These are phyloP conservation scores for Buphagus erythrorhynchus DNA, from an alignment of 2,797 vertebrate species.

Conservation along the genomic window DNA sequence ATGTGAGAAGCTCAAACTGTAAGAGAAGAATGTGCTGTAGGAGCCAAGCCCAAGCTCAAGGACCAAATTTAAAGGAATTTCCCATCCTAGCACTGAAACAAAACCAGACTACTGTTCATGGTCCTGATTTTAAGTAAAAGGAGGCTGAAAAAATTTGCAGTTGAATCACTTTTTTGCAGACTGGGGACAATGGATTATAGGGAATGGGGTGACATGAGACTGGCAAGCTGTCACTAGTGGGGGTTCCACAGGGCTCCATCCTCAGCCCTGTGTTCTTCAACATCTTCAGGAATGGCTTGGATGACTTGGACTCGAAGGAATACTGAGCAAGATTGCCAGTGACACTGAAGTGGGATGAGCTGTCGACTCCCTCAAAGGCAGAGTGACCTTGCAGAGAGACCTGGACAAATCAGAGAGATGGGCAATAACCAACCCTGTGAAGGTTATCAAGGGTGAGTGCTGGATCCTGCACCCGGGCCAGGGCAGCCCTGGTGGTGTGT, in stretches of 20 bases:
- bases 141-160: background rate
- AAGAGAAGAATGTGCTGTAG: background rate
- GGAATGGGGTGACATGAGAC: background rate
- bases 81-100: background rate
- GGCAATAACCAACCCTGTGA: background rate
- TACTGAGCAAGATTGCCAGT: rapidly evolving
- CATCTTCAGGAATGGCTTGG: background rate
- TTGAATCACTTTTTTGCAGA: background rate
- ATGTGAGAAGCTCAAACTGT: background rate
- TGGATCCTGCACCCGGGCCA: background rate
- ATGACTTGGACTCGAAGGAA: background rate
- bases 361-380: background rate
- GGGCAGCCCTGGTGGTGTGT: background rate
- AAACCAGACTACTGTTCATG: background rate
- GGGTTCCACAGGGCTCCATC: background rate
- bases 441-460: background rate
- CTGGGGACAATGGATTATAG: background rate
- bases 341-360: background rate
- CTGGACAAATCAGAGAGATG: rapidly evolving
- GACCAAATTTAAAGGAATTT: background rate
- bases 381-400: background rate
- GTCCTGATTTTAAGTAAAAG: background rate
- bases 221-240: background rate
- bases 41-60: background rate
- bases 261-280: background rate